Evolutionary conservation across 2,113 vertebrate genomes (phyloP).

Genomic region (Lophura nycthemera): DNA sequence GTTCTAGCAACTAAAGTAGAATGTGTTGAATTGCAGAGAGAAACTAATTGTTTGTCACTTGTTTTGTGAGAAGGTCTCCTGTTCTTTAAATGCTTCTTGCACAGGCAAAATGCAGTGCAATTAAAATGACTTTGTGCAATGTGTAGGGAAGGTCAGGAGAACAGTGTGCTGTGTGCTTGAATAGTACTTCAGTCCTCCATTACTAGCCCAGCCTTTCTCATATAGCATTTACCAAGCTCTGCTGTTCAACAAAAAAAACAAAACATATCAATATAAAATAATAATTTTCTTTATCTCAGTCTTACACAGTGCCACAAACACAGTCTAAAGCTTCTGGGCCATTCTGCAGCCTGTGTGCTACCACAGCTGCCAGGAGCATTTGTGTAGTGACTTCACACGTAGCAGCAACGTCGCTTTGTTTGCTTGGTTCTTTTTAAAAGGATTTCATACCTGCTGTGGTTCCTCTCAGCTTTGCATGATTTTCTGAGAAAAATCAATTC

Average conservation of each 20-base stretch:
- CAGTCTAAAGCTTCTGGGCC: not conserved
- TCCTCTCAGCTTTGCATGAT: not conserved
- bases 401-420: not conserved
- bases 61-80: not conserved
- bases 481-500: not conserved
- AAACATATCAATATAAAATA: not conserved
- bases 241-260: not conserved
- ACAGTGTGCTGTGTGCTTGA: not conserved
- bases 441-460: not conserved
- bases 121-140: slow-evolving; percentile 13
- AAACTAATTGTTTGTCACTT: slow-evolving; percentile 10
- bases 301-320: not conserved
- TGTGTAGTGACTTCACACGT: not conserved
- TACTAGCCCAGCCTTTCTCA: not conserved
- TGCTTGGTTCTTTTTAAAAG: not conserved
- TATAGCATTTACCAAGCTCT: not conserved
- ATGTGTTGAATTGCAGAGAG: not conserved
- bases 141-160: slow-evolving; percentile 27
- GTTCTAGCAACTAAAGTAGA: not conserved
- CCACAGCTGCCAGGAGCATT: not conserved
- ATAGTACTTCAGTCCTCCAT: not conserved
- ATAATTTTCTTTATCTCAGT: not conserved
- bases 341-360: not conserved
- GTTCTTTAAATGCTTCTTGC: slow-evolving; percentile 12
- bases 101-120: not conserved